A percentile compares a stretch with the other conserved stretches of the same genome.
Conservation (phyloP, 2,797 vertebrate species). For the Takifugu rubripes region DNA sequence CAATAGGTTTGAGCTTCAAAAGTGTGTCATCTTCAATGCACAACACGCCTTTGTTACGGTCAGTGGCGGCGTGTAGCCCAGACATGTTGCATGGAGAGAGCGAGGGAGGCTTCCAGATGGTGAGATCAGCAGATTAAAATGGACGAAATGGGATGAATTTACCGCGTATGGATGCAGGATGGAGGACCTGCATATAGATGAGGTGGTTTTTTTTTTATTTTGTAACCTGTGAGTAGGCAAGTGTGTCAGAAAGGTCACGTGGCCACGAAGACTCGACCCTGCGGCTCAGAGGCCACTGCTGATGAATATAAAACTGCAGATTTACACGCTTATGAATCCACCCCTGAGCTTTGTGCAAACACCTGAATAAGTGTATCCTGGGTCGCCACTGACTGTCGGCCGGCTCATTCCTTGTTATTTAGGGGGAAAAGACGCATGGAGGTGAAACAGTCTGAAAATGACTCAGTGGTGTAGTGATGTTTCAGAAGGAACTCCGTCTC, state of each 20-base stretch:
- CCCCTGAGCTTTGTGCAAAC: too few relatives aligned
- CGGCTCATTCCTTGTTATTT: too few relatives aligned
- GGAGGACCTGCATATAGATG: constrained; percentile 12
- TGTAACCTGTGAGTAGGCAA: neutral
- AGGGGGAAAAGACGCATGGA: too few relatives aligned
- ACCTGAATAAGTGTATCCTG: too few relatives aligned
- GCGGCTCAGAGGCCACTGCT: too few relatives aligned
- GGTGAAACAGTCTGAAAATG: too few relatives aligned
- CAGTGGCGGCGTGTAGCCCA: constrained; percentile 1
- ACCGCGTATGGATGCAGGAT: constrained; percentile 6
- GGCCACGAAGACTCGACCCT: neutral
- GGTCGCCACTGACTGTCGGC: too few relatives aligned
- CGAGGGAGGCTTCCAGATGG: constrained; percentile 44
- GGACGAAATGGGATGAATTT: constrained; percentile 42
- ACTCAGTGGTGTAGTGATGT: too few relatives aligned
- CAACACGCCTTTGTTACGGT: neutral
- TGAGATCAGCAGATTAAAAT: constrained; percentile 57
- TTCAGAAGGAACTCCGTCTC: constrained; percentile 28
- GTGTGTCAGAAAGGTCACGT: constrained; percentile 22
- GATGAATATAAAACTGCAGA: too few relatives aligned
- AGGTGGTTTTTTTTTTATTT: constrained; percentile 12
- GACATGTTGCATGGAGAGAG: constrained; percentile 21
- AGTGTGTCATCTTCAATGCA: constrained; percentile 51
- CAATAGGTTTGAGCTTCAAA: constrained; percentile 34
- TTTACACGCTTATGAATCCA: too few relatives aligned